These are phyloP conservation scores for Prosopocoilus inquinatus DNA, from an alignment of 2,888 invertebrate species.

Conservation along the genomic window DNA sequence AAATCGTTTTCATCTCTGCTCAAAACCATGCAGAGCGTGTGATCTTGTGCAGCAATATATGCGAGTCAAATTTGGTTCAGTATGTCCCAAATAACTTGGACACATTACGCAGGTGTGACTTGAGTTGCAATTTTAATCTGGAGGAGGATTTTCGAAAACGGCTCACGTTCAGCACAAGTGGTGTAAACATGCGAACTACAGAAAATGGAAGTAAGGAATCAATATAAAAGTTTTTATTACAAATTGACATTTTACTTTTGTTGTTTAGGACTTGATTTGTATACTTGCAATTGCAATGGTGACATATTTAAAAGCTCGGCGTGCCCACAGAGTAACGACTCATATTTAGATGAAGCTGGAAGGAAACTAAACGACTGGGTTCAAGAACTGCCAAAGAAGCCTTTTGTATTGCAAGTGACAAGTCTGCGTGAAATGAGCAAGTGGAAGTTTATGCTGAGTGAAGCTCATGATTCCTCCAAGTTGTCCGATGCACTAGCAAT, in stretches of 20 bases:
- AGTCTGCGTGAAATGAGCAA: conserved; percentile 11
- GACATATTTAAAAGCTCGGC: conserved; percentile 15
- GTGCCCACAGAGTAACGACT: background rate
- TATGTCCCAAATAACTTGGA: conserved; percentile 14
- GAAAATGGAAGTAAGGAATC: conserved; percentile 3
- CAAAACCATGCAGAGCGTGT: conserved; percentile 17
- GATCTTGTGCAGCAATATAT: conserved; percentile 7
- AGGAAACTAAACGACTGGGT: conserved; percentile 12
- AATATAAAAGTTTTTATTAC: background rate
- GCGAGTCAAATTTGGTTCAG: conserved; percentile 13
- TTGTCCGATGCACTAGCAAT: background rate
- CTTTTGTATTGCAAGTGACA: conserved; percentile 4
- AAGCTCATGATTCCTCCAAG: no score
- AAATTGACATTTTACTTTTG: background rate
- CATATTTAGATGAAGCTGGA: background rate
- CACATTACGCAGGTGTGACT: conserved; percentile 7
- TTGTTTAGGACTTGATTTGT: conserved; percentile 10
- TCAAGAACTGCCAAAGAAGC: conserved; percentile 7
- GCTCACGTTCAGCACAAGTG: conserved; percentile 13
- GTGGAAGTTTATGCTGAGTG: background rate
- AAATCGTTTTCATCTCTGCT: conserved; percentile 14
- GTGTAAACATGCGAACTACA: conserved; percentile 6
- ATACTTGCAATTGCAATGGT: conserved; percentile 13
- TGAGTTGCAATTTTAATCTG: conserved; percentile 10
- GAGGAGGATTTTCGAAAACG: conserved; percentile 5